These are phyloP conservation scores for Glyphotaelius pellucidus DNA, from an alignment of 2,888 invertebrate genomes.

Conservation along the genomic window DNA sequence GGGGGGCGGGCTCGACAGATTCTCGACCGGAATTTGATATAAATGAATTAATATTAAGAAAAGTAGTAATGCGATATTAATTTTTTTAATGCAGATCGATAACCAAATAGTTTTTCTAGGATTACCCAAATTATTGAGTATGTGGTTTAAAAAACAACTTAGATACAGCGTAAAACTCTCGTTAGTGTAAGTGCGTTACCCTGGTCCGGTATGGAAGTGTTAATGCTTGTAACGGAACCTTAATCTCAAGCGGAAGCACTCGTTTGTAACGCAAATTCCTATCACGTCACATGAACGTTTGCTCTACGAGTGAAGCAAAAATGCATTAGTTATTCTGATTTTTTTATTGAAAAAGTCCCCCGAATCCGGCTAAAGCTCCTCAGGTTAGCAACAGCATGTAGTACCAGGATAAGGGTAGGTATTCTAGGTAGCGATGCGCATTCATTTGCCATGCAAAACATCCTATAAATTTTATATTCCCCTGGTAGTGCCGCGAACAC, in stretches of 20 bases:
- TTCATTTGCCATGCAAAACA: conserved; percentile 62
- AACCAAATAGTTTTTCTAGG: too few relatives aligned
- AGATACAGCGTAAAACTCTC: too few relatives aligned
- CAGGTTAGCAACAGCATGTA: not conserved
- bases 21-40: too few relatives aligned
- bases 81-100: too few relatives aligned
- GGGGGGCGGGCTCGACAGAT: too few relatives aligned
- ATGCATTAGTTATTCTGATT: not conserved
- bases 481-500: conserved; percentile 42
- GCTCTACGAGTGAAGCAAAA: not conserved
- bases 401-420: conserved; percentile 18
- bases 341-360: not conserved
- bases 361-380: not conserved
- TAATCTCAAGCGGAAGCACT: not conserved
- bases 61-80: too few relatives aligned
- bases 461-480: conserved; percentile 60
- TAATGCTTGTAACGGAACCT: not conserved
- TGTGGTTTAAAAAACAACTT: too few relatives aligned
- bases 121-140: too few relatives aligned
- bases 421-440: conserved; percentile 41
- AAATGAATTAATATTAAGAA: too few relatives aligned
- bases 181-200: too few relatives aligned
- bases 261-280: not conserved
- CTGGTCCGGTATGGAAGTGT: too few relatives aligned
- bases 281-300: not conserved